Base-by-base conservation (phyloP, 1,140 invertebrate species). In the Hyphantria cunea region DNA sequence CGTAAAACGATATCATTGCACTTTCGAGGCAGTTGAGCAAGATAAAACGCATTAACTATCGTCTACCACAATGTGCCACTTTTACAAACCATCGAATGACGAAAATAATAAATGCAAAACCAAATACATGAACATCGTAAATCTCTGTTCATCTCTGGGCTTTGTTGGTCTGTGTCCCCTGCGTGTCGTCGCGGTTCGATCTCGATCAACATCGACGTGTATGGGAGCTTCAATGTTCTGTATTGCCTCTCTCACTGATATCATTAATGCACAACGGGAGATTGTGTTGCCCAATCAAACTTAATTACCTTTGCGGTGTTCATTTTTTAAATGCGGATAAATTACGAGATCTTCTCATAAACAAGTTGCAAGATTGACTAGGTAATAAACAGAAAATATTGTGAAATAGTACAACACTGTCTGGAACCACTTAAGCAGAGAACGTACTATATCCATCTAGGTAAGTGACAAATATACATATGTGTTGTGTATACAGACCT, bases 111-210 rank as follows among this genome's bases (percentile, higher is more conserved):
- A 50, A 50, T 25, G 48, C 48, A 51, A 60, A 60, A 50, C 37
- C 14, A 37, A 15, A 50, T 50, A 50, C 47, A 60, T 44, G 48
- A 33, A 9, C 13, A 13, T 55, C 48, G 56, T 56, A 47, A 67
- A 69, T 61, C 44, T 50, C 53, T 25, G 45, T 59, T 45, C 42
- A 63, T 59, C 68, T 69, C 71, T 70, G 68, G 63, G 55, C 44
- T 14, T 60, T 52, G 69, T 71, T 76, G 66, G 56, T 77, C 68
- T 74, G 65, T 65, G 69, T 69, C 69, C 66, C 68, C 71, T 71
- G 76, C 76, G 76, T 78, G 76, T 76, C 75, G 70, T 69, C 63
- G 59, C 55, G 51, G 55, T 41, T 49, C 64, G 59, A 72, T 70
- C 56, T 52, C 70, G 70, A 78, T 73, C 75, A 60, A 69, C 68